Evolutionary conservation across 2,888 invertebrate genomes (phyloP).

Genomic region (Amiota communis): DNA sequence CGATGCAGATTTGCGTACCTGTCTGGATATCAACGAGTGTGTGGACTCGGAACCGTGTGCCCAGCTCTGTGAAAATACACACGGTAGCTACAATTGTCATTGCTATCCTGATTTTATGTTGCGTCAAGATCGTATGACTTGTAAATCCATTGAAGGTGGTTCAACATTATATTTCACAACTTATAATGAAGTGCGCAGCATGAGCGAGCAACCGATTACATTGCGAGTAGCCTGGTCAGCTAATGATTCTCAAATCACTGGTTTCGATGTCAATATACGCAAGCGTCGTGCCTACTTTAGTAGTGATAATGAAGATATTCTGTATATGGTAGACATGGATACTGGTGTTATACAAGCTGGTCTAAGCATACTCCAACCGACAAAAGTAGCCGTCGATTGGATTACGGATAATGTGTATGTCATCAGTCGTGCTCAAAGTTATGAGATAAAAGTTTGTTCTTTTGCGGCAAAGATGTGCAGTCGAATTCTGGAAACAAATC

Average conservation of each 20-base stretch:
- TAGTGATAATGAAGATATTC: conserved; percentile 71
- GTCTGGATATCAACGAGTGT: conserved; percentile 85
- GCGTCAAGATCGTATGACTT: conserved; percentile 78
- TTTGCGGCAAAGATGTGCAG: conserved; percentile 76
- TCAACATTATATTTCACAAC: conserved; percentile 76
- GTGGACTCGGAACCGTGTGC: conserved; percentile 75
- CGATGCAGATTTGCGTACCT: conserved; percentile 75
- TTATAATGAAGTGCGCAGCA: conserved; percentile 76
- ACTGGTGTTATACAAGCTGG: conserved; percentile 67
- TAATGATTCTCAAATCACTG: conserved; percentile 74
- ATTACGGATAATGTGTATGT: conserved; percentile 78
- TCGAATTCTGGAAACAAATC: conserved; percentile 74
- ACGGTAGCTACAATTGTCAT: conserved; percentile 69
- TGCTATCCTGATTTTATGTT: conserved; percentile 70
- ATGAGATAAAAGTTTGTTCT: conserved; percentile 76
- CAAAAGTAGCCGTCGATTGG: conserved; percentile 83
- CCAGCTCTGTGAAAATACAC: conserved; percentile 75
- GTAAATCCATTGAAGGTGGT: conserved; percentile 78
- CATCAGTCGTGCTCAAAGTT: conserved; percentile 73
- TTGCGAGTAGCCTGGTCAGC: conserved; percentile 72
- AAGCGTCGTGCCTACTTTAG: conserved; percentile 75
- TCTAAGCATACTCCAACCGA: conserved; percentile 72
- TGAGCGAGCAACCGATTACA: conserved; percentile 70
- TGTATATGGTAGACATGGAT: conserved; percentile 72
- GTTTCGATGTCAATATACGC: conserved; percentile 75